Evolutionary conservation across 2,113 vertebrate species (phyloP), one percentile per base, ranked within the genome.

Genomic region (Xiphophorus maculatus): DNA sequence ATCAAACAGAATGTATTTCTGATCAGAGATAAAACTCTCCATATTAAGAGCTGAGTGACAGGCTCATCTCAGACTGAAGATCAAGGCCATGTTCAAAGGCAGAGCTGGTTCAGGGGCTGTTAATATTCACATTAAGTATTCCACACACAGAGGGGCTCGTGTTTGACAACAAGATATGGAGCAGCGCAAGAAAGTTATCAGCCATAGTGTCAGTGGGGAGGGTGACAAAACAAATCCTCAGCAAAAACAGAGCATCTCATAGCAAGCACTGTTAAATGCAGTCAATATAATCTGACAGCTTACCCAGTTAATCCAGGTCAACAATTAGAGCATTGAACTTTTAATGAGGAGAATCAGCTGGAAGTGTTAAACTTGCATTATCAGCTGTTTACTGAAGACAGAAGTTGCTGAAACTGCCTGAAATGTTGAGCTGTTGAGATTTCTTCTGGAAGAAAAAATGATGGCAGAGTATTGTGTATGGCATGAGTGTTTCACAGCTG

Each of bases 1-100:
- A 30, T 69, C 66, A 69, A 69, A 69, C 66, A 69, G 66, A 68
- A 68, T 44, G 19, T 29, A 28, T 11, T 17, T 37, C 40, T 68
- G 66, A 68, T 68, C 66, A 44, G 28, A 69, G 42, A 69, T 69
- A 48, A 69, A 69, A 29, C 29, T 44, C 42, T 48, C 28, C 13
- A 48, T 69, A 48, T 69, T 69, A 29, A 48, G 27, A 48, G 42
- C 28, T 69, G 10, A 68, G 66, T 68, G 33, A 51, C 66, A 69
- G 12, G 11, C 66, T 51, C 42, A 48, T 30, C 9, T 8, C n/a
- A 29, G 35, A 69, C 42, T 42, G 28, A 69, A 28, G 27, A 69
- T 51, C 66, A 54, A 69, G 42, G 40, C 27, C 28, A 12, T 19
- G 12, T 30, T 28, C 44, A 69, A 48, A 69, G 27, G 27, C 66